Evolutionary conservation across 2,888 invertebrate species (phyloP), one percentile per base, ranked within the genome.

Genomic region (Tetramorium bicarinatum): DNA sequence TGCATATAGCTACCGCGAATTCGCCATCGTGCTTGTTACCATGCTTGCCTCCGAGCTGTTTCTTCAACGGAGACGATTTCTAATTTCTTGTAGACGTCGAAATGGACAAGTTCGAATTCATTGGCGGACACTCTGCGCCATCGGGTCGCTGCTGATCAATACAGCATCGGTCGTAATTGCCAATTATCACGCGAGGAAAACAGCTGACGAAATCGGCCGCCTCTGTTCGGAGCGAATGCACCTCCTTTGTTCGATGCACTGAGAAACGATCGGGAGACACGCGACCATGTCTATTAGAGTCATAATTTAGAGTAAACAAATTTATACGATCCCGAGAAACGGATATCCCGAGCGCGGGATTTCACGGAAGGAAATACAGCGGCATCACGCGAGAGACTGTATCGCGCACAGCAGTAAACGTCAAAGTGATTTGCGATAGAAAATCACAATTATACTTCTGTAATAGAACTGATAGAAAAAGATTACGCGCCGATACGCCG

Each of bases 171-270:
- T 77, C 67, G 71, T 47, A 79, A 88, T 88, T 83, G 76, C 67
- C 29, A 54, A 67, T 66, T 64, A 82, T 85, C 88, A 88, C 88
- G 88, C 87, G 88, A 88, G 21, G 59, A 67, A 69, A 84, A 85
- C 83, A 87, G 87, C 88, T 83, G 87, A 88, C 67, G 79, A 34
- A 59, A 59, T 11, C 82, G 81, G 29, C 52, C 80, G 82, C 80
- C 71, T 76, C 62, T 66, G 71, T 52, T 67, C 47, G 25, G 21
- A 67, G 72, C 59, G 64, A 83, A 81, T 75, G 25, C 44, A 49
- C 54, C 29, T 66, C 38, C 87, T 72, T 56, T 21, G 62, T 74
- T 64, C 54, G 79, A 64, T 64, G 44, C 47, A 25, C 15, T 52
- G 49, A 76, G 84, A 72, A 87, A 87, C 54, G 77, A 38, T 80